phyloP scores from a whole-genome alignment of 2,113 vertebrate genomes.

The Xenopus tropicalis region UCB_Xtro_10.0 CM004448.2:26227501-26228000 shows the following conservation, averaged over 20 bases:
- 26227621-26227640: conserved; percentile 6
- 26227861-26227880: conserved; percentile 27
- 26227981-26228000: no score
- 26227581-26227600: no score
- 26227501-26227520: conserved; percentile 1
- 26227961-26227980: neutral
- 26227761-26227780: conserved; percentile 17
- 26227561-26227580: neutral
- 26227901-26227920: conserved; percentile 28
- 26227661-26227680: conserved; percentile 13
- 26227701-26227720: conserved; percentile 2
- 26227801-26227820: conserved; percentile 33
- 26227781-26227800: conserved; percentile 10
- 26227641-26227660: conserved; percentile 9
- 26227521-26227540: conserved; percentile 20
- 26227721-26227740: neutral
- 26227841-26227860: conserved; percentile 29
- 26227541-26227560: neutral
- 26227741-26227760: conserved; percentile 18
- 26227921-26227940: neutral
- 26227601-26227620: neutral
- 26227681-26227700: conserved; percentile 9
- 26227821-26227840: conserved; percentile 24
- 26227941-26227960: conserved; percentile 15
- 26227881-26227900: conserved; percentile 38